These are phyloP conservation scores for Oryzias celebensis DNA, from an alignment of 2,113 vertebrate genomes.

Conservation along the genomic window DNA sequence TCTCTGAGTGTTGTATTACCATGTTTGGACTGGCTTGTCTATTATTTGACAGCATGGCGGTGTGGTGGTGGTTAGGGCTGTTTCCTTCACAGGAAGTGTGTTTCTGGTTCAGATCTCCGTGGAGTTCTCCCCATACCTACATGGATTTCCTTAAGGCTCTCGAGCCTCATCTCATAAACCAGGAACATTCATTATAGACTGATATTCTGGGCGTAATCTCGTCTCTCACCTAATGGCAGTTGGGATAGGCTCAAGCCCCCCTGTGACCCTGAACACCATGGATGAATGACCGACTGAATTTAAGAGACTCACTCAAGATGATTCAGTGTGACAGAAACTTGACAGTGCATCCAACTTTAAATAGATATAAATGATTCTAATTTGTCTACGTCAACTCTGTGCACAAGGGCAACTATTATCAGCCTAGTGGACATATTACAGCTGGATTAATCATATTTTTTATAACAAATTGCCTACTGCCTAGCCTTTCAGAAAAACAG, in stretches of 20 bases:
- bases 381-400: constrained; percentile 29
- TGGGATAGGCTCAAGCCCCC: neutral
- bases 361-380: constrained; percentile 26
- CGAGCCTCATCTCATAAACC: neutral
- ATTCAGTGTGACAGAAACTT: constrained; percentile 14
- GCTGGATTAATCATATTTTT: constrained; percentile 43
- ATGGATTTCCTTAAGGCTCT: too few relatives aligned
- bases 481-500: constrained; percentile 44
- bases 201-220: neutral
- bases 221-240: neutral
- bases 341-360: neutral
- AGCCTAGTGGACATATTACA: constrained; percentile 17
- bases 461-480: constrained; percentile 42
- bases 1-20: neutral
- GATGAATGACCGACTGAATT: neutral
- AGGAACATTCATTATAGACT: neutral
- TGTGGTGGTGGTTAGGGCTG: neutral
- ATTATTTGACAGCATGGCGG: constrained; percentile 12
- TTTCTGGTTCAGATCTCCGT: neutral
- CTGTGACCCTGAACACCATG: neutral
- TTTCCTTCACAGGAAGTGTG: too few relatives aligned
- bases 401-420: constrained; percentile 32
- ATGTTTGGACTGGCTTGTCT: neutral
- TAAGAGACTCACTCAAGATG: constrained; percentile 1
- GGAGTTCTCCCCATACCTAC: neutral